These are phyloP conservation scores for Myzus persicae DNA, from an alignment of 1,140 invertebrate genomes.

Conservation along the genomic window DNA sequence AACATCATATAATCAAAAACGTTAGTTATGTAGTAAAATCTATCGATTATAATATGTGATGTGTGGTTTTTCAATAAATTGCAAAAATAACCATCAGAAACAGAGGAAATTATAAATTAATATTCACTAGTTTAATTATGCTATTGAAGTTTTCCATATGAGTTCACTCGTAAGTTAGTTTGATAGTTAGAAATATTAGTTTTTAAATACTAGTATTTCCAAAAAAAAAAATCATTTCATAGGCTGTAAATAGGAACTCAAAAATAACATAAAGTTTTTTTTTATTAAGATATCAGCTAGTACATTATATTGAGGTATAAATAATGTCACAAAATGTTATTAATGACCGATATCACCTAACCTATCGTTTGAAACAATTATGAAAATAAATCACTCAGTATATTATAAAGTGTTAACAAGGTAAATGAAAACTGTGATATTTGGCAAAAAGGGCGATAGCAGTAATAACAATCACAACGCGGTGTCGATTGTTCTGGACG, in stretches of 20 bases:
- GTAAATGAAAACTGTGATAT: background rate
- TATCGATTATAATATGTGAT: too few relatives aligned
- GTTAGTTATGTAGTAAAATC: too few relatives aligned
- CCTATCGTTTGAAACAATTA: background rate
- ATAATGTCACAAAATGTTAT: background rate
- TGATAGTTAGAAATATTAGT: too few relatives aligned
- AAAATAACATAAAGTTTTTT: background rate
- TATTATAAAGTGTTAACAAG: conserved; percentile 17
- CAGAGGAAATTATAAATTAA: too few relatives aligned
- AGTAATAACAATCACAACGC: conserved; percentile 41
- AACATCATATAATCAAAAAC: too few relatives aligned
- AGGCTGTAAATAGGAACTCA: background rate
- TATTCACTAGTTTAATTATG: too few relatives aligned
- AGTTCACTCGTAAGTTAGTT: too few relatives aligned
- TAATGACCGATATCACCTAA: background rate
- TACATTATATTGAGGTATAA: background rate
- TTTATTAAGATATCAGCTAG: background rate
- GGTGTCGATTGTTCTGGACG: conserved; percentile 37
- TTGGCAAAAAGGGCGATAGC: background rate
- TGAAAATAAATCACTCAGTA: background rate
- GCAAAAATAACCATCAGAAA: too few relatives aligned
- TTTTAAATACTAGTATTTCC: too few relatives aligned
- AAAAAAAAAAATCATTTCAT: background rate
- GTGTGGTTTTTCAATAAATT: too few relatives aligned
- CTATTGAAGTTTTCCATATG: too few relatives aligned